These are phyloP conservation scores for Sinocyclocheilus rhinocerous DNA, from an alignment of 2,113 vertebrate species.

Conservation along the genomic window DNA sequence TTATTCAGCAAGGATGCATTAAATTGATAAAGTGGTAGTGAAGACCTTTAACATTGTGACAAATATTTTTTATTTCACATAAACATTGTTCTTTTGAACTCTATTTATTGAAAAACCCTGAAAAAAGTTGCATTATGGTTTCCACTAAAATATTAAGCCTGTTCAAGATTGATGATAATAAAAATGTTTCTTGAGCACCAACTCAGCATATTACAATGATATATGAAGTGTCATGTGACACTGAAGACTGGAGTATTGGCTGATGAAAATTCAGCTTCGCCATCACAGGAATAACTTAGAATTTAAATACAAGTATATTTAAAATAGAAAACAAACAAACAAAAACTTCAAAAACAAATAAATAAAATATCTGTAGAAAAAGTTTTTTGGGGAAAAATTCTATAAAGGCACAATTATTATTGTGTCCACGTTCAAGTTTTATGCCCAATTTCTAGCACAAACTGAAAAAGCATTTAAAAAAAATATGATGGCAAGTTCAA, in stretches of 20 bases:
- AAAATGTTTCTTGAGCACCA: background rate
- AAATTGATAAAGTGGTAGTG: background rate
- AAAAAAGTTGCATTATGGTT: background rate
- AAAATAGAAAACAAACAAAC: too few species aligned
- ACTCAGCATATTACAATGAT: background rate
- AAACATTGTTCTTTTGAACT: background rate
- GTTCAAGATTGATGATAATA: too few species aligned
- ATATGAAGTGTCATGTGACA: background rate
- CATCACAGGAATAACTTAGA: background rate
- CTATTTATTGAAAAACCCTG: background rate
- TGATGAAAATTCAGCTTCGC: background rate
- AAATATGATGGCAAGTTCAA: background rate
- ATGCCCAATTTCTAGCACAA: background rate
- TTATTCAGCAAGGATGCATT: background rate
- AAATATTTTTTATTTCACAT: background rate
- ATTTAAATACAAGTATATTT: too few species aligned
- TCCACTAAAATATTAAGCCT: too few species aligned
- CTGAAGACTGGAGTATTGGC: background rate
- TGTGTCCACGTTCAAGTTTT: background rate
- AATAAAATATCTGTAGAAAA: too few species aligned
- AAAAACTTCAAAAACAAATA: too few species aligned
- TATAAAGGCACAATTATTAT: background rate
- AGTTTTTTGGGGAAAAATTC: too few species aligned
- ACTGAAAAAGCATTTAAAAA: background rate
- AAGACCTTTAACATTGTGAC: background rate